Base-by-base conservation (phyloP, 2,113 vertebrate genomes). In the Lycaon pictus region DNA sequence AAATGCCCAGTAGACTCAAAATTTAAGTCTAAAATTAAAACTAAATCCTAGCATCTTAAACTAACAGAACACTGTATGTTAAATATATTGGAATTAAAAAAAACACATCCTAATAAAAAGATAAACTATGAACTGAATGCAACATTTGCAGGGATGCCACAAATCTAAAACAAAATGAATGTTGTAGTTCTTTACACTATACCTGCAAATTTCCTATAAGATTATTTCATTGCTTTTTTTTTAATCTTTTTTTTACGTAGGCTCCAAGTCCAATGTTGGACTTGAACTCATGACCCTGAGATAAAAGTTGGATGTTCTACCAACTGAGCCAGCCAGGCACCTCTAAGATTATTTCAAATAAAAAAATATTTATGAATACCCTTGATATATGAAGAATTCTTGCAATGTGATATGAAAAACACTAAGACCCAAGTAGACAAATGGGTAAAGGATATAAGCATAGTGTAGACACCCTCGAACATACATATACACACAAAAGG, bases 11-110 rank as follows among this genome's bases (percentile, higher is more conserved):
- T 72, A 74, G 72, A 76, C 7, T 95, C 72, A 74, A 43, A 84
- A 53, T 85, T 96, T 89, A 88, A 84, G 55, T 62, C 43, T 60
- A 35, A 90, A 79, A 86, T 43, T 67, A 55, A 97, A 93, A 90
- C 43, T 55, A 91, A 79, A 89, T 87, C 3, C 29, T 11, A 81
- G 69, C 29, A 81, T 19, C 67, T 35, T 71, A 71, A 71, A 19
- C 8, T 71, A 71, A 63, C 20, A 71, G 67, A 71, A 71, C 4
- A 8, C n/a, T 71, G 19, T 71, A 71, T 71, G 67, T 35, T 71
- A 71, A 22, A 1, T 71, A 71, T 71, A 35, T n/a, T 35, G 17
- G 19, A 35, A 35, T 71, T 71, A 20, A 69, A 35, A 51, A 56
- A 88, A 29, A 77, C 25, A 81, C 5, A 56, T 56, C 32, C 35